Conservation (phyloP, 92 coral and sea anemone species). For the Phymanthus crucifer region DNA sequence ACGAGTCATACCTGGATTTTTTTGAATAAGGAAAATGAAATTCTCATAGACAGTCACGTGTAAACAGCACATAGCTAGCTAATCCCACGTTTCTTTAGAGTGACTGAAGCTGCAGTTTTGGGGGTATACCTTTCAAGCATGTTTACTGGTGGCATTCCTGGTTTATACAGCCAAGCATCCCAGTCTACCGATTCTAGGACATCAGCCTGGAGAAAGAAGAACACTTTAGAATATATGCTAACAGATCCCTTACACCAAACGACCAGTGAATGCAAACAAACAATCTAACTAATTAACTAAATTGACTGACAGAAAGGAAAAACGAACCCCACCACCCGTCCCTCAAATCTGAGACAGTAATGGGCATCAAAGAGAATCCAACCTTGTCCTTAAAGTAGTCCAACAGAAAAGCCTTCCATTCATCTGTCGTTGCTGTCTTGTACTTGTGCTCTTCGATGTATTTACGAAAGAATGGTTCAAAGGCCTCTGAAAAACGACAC, state of each 20-base stretch:
- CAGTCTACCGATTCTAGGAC: constrained; percentile 69
- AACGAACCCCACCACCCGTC: no score
- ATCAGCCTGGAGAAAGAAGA: constrained; percentile 46
- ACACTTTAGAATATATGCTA: neutral
- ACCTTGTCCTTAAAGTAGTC: constrained; percentile 82
- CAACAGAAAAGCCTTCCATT: constrained; percentile 68
- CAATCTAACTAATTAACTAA: no score
- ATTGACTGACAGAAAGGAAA: no score
- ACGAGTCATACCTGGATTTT: constrained; percentile 80
- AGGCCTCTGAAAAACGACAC: constrained; percentile 49
- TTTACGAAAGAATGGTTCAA: constrained; percentile 74
- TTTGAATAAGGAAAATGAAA: neutral
- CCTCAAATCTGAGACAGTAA: no score
- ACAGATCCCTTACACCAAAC: neutral
- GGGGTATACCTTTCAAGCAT: constrained; percentile 61
- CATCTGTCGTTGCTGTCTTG: constrained; percentile 64
- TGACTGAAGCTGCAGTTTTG: no score
- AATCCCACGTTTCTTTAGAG: neutral
- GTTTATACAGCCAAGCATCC: constrained; percentile 73
- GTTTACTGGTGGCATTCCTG: constrained; percentile 88
- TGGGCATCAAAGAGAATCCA: neutral
- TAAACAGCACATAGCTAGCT: no score
- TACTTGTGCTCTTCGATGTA: constrained; percentile 67
- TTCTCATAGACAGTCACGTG: no score
- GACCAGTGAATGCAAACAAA: neutral